Evolutionary conservation across 2,797 vertebrate species (phyloP), one percentile per base, ranked within the genome.

Genomic region (Sebastes cheni): DNA sequence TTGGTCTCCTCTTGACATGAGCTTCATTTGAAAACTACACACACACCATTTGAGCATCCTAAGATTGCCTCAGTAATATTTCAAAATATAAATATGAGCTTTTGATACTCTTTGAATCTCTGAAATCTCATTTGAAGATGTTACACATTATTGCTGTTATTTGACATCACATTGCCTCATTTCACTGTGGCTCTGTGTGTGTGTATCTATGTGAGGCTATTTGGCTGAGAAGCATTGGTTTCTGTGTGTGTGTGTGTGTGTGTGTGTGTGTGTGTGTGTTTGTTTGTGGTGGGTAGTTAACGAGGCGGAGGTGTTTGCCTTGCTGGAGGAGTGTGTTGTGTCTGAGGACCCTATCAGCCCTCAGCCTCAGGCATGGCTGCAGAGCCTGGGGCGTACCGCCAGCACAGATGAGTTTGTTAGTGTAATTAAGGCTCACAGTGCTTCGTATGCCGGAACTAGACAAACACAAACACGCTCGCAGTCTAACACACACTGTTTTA

Each of bases 331-430:
- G 89, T 90, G 90, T 89, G 91, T 92, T 94, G 92, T 95, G 92
- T 95, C 95, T 94, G 91, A 94, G 95, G 95, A 93, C 94, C 93
- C 93, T 89, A 95, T 95, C 94, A 95, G 94, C 89, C 81, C 88
- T 87, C 89, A 85, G 94, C 95, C 95, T 93, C 90, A 27, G 95
- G 95, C 95, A 92, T 91, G 92, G 89, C 95, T 92, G 91, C 93
- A 92, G 94, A 94, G 93, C 94, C 85, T 83, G 87, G 80, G 86
- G 91, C 90, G 86, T 86, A 92, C 91, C 88, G 87, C 93, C 93
- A 92, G 91, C 93, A 93, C 92, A 89, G 92, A 94, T 94, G 93
- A 95, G 93, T 95, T 95, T 94, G 93, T 95, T 95, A 92, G 93
- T 91, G 94, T 95, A 96, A 96, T 96, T 96, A 95, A 94, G 89